A percentile compares a stretch with the other conserved stretches of the same genome.
Evolutionary conservation across 2,888 invertebrate genomes (phyloP).

Genomic region (Meganola albula): DNA sequence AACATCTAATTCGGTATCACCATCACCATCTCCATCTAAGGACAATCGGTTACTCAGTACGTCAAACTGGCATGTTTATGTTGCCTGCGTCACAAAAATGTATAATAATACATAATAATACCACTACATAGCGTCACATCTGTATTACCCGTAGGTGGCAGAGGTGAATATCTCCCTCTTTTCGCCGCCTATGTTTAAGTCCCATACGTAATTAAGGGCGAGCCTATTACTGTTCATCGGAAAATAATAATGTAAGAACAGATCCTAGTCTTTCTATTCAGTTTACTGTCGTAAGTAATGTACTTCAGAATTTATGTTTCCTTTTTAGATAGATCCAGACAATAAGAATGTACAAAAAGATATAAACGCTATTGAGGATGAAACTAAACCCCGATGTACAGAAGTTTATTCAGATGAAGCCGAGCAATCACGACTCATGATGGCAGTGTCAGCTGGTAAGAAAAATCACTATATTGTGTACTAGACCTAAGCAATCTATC

Average conservation of each 20-base stretch:
- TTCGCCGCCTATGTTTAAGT: no score
- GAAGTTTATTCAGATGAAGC: constrained; percentile 56
- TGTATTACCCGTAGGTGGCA: no score
- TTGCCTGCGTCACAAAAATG: no score
- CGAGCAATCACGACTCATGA: constrained; percentile 65
- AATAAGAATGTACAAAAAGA: neutral
- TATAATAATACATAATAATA: no score
- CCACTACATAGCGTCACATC: no score
- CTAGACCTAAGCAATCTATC: neutral
- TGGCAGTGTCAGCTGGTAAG: constrained; percentile 61
- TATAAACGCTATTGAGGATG: constrained; percentile 27
- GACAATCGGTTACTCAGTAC: no score
- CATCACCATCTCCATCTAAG: no score
- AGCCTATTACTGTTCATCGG: no score
- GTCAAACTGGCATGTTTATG: no score
- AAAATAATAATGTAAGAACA: neutral
- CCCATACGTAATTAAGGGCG: no score
- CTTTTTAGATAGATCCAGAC: constrained; percentile 12
- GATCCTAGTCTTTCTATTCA: neutral
- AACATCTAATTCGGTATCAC: no score
- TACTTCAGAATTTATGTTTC: neutral
- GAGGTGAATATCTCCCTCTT: no score
- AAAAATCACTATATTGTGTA: neutral
- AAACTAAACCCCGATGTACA: constrained; percentile 29
- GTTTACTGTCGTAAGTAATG: neutral